Evolutionary conservation across 2,888 invertebrate species (phyloP).

Genomic region (Anarsia innoxiella): DNA sequence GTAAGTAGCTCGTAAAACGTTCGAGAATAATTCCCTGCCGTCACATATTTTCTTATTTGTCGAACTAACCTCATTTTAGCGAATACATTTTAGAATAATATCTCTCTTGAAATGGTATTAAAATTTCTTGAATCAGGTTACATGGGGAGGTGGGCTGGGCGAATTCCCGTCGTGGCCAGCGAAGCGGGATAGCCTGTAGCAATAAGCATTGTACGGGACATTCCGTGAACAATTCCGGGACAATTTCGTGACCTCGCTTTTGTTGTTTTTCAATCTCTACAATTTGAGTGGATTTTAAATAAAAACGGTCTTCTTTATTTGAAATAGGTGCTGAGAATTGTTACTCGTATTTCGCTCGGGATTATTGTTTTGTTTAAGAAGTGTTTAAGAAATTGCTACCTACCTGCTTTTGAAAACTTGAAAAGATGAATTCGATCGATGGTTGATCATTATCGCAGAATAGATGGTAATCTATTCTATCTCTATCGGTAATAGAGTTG

Average conservation of each 20-base stretch:
- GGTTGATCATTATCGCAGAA: neutral
- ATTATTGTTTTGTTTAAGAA: too few relatives aligned
- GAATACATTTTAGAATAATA: conserved; percentile 8
- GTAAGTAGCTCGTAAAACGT: too few relatives aligned
- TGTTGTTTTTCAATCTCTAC: conserved; percentile 15
- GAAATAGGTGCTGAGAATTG: too few relatives aligned
- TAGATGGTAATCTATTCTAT: too few relatives aligned
- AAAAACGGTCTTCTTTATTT: conserved; percentile 6
- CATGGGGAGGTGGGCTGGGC: conserved; percentile 8
- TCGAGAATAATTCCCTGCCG: too few relatives aligned
- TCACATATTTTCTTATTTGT: neutral
- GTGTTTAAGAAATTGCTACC: too few relatives aligned
- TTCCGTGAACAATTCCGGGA: conserved; percentile 10
- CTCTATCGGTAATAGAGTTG: too few relatives aligned
- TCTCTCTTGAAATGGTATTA: conserved; percentile 6
- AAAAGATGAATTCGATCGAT: too few relatives aligned
- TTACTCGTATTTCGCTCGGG: too few relatives aligned
- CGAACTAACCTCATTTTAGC: conserved; percentile 5
- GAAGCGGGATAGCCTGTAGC: conserved; percentile 10
- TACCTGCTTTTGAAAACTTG: too few relatives aligned
- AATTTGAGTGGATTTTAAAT: conserved; percentile 13
- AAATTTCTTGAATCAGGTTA: conserved; percentile 7
- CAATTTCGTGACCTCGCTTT: conserved; percentile 13
- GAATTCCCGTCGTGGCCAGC: conserved; percentile 10
- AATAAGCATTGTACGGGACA: conserved; percentile 15